These are phyloP conservation scores for Lepidocyrtoides sp. DNA, from an alignment of 2,888 invertebrate genomes.

Conservation along the genomic window DNA sequence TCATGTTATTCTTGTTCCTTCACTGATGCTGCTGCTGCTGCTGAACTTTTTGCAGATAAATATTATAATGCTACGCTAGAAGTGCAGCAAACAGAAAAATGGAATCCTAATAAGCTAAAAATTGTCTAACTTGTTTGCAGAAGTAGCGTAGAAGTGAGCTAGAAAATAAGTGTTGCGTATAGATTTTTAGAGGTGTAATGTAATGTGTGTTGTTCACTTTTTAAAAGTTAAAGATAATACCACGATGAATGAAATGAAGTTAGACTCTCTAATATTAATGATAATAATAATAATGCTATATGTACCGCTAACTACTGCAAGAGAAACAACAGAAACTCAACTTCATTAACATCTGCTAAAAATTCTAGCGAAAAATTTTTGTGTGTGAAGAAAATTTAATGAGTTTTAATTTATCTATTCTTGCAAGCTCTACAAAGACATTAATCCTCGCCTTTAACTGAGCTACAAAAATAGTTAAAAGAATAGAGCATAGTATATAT, in stretches of 20 bases:
- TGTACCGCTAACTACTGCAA: too few species aligned
- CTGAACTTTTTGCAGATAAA: background rate
- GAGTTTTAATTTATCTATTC: background rate
- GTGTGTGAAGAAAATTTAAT: background rate
- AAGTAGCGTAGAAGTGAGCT: conserved; percentile 69
- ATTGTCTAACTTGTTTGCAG: conserved; percentile 70
- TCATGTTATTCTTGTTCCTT: conserved; percentile 64
- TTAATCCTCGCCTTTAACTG: background rate
- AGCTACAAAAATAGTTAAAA: background rate
- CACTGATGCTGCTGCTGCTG: background rate
- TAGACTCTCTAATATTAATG: background rate
- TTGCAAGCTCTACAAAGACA: background rate
- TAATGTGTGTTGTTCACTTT: background rate
- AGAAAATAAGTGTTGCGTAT: conserved; percentile 80
- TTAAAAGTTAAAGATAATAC: conserved; percentile 63
- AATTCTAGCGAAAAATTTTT: conserved; percentile 17
- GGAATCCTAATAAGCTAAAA: conserved; percentile 57
- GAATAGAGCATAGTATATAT: too few species aligned
- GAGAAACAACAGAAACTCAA: background rate
- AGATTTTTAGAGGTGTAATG: conserved; percentile 72
- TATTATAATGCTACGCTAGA: conserved; percentile 49
- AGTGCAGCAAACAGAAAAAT: conserved; percentile 44
- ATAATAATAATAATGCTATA: background rate
- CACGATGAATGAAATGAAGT: conserved; percentile 50
- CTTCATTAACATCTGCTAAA: conserved; percentile 25